Evolutionary conservation across 2,888 invertebrate species (phyloP).

Genomic region (Diplazon laetatorius): DNA sequence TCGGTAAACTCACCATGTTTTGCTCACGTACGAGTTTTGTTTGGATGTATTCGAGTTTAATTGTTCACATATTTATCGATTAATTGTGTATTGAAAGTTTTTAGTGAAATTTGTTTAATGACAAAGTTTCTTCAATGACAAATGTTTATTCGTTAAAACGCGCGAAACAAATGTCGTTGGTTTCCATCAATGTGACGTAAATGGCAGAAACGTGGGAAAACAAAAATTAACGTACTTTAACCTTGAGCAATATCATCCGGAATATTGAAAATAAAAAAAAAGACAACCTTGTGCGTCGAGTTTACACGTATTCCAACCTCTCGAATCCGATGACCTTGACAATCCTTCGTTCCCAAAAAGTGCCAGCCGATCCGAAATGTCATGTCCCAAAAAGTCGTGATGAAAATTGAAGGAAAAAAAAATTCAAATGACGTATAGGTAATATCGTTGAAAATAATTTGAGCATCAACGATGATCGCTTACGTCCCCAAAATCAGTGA

Average conservation of each 20-base stretch:
- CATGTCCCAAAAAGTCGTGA: not conserved
- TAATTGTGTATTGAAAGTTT: no score
- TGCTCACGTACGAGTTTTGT: not conserved
- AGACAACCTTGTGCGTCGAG: not conserved
- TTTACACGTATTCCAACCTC: not conserved
- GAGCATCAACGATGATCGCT: no score
- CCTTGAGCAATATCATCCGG: no score
- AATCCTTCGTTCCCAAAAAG: not conserved
- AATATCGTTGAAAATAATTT: no score
- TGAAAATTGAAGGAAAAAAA: not conserved
- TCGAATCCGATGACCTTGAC: not conserved
- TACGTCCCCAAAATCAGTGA: no score
- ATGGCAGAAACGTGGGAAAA: constrained; percentile 13
- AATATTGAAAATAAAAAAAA: no score
- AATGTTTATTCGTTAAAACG: no score
- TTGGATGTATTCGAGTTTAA: not conserved
- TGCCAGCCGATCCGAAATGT: no score
- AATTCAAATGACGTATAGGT: not conserved
- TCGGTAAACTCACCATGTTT: constrained; percentile 10
- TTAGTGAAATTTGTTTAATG: no score
- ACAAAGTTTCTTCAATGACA: no score
- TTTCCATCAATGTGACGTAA: constrained; percentile 8
- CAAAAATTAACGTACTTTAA: no score
- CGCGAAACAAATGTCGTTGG: not conserved
- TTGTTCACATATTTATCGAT: not conserved